Evolutionary conservation across 2,113 vertebrate species (phyloP), one percentile per base, ranked within the genome.

Genomic region (Syngnathus floridae): DNA sequence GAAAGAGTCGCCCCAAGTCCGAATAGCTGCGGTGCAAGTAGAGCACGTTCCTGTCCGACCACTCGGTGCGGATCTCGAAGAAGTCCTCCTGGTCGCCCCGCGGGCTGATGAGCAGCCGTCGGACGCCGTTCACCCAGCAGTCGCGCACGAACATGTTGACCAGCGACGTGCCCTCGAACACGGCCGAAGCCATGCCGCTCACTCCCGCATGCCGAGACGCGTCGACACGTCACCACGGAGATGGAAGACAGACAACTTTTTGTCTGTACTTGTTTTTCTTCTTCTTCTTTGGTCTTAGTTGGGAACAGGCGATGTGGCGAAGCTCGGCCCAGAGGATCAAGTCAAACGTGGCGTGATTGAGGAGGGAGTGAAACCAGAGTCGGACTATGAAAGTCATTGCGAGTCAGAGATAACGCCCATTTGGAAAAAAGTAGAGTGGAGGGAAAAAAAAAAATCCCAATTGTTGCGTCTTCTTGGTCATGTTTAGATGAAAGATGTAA

Each of bases 111-210:
- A 97, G 91, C 67, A 98, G 94, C 51, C 94, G 81, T 65, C 96
- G 91, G 84, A 96, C 88, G 22, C 96, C 96, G 91, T 98, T 98
- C 72, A 98, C 95, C 96, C 96, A 98, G 88, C 95, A 97, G 88
- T 93, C 94, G 78, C 93, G 92, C 75, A 98, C 95, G 79, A 92
- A 98, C 95, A 98, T 98, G 89, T 98, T 98, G 85, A 95, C 95
- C 82, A 97, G 92, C 69, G 95, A 98, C 54, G 95, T 97, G 77
- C 96, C 96, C 76, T 97, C 95, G 89, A 97, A 98, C 88, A 98
- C 93, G 41, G 95, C 93, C 85, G 96, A 98, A 85, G 95, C 95
- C 96, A 98, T 97, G 73, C 87, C 76, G 65, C 64, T 86, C 86
- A 88, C 74, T 76, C 82, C 86, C 35, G 78, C 89, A 89, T 89